phyloP scores from a whole-genome alignment of 2,888 invertebrate genomes.

The Andrena bucephala region DNA sequence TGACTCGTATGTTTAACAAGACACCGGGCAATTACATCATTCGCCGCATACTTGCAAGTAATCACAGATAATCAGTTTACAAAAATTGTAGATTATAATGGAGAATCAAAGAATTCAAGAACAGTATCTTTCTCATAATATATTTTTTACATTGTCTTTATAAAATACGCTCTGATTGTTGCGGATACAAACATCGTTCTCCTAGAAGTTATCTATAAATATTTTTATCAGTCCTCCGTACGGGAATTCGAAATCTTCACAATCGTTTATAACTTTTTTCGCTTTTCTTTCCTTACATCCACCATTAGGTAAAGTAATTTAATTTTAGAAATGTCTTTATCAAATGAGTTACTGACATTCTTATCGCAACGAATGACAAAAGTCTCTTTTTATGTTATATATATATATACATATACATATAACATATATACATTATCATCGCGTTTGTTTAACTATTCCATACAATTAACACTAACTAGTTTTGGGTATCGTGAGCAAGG shows the following conservation, averaged over 20 bases:
- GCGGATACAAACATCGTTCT: slow-evolving; percentile 18
- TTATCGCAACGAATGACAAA: slow-evolving; percentile 5
- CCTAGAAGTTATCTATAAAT: slow-evolving; percentile 5
- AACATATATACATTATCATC: slow-evolving; percentile 24
- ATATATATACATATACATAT: neutral
- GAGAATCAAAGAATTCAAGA: slow-evolving; percentile 34
- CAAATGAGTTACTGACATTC: slow-evolving; percentile 11
- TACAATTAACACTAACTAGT: slow-evolving; percentile 39
- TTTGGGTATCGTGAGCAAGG: slow-evolving; percentile 33
- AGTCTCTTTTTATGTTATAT: slow-evolving; percentile 8
- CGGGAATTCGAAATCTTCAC: neutral
- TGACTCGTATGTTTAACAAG: slow-evolving; percentile 35
- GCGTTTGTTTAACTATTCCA: slow-evolving; percentile 13
- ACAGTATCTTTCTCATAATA: slow-evolving; percentile 3
- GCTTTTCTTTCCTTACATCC: neutral
- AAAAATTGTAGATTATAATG: slow-evolving; percentile 30
- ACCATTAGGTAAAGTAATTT: neutral
- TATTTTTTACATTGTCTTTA: slow-evolving; percentile 44
- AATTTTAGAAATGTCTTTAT: slow-evolving; percentile 17
- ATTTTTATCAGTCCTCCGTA: neutral
- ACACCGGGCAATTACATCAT: slow-evolving; percentile 29
- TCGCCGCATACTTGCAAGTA: slow-evolving; percentile 35
- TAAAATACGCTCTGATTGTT: slow-evolving; percentile 36
- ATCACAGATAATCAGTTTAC: slow-evolving; percentile 40
- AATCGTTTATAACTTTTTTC: neutral